phyloP scores from a whole-genome alignment of 2,888 invertebrate species.

The Mythimna lalbum region DNA sequence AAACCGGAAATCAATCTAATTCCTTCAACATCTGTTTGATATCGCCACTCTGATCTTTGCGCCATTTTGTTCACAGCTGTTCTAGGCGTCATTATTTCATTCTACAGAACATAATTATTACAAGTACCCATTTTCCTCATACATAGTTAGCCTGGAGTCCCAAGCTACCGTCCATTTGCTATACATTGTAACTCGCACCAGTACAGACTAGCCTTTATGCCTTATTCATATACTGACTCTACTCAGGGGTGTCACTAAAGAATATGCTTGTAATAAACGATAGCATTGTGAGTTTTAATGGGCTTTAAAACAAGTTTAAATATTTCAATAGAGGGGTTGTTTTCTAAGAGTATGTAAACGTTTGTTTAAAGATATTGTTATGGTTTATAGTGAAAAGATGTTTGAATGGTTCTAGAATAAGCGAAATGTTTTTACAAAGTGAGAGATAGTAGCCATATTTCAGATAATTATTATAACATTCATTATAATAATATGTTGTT shows the following conservation, averaged over 20 bases:
- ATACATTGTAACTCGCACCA: conserved; percentile 66
- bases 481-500: too few species aligned
- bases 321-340: conserved; percentile 35
- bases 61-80: conserved; percentile 13
- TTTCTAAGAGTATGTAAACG: conserved; percentile 1
- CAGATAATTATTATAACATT: background rate
- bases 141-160: conserved; percentile 49
- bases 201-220: conserved; percentile 74
- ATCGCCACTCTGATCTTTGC: background rate
- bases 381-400: background rate
- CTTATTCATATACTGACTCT: conserved; percentile 76
- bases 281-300: conserved; percentile 42
- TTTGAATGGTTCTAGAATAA: background rate
- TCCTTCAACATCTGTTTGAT: background rate
- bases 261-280: conserved; percentile 21
- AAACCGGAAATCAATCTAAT: background rate
- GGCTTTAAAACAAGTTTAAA: conserved; percentile 27
- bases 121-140: conserved; percentile 41
- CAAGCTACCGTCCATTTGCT: conserved; percentile 65
- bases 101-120: conserved; percentile 32
- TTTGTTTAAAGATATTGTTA: conserved; percentile 11
- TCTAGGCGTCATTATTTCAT: conserved; percentile 17
- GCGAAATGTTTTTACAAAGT: background rate
- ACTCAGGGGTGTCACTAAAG: conserved; percentile 65
- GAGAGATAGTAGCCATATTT: background rate